phyloP scores from a whole-genome alignment of 2,797 vertebrate species.

The Schizothorax lantsangensis region DNA sequence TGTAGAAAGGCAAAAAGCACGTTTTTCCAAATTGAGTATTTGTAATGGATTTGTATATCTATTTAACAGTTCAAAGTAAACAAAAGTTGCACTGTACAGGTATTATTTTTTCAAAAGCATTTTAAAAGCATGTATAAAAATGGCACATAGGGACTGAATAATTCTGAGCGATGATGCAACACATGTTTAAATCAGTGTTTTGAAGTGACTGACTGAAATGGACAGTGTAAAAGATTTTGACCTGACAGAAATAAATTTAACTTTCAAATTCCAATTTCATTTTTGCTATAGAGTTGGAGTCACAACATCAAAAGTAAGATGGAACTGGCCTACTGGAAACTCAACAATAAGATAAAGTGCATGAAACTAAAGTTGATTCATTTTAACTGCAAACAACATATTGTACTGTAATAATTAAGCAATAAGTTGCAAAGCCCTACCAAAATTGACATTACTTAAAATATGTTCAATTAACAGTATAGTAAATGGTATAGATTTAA shows the following conservation, averaged over 20 bases:
- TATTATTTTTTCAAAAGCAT: no score
- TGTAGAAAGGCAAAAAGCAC: not conserved
- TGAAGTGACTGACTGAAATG: no score
- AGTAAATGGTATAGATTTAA: not conserved
- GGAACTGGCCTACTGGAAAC: not conserved
- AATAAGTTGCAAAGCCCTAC: not conserved
- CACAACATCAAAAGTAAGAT: not conserved
- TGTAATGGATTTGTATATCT: not conserved
- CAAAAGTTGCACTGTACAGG: no score
- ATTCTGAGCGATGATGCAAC: no score
- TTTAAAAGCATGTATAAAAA: no score
- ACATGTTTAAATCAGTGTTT: no score
- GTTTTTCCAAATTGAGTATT: not conserved
- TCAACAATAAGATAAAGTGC: not conserved
- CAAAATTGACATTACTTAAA: not conserved
- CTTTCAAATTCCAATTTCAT: no score
- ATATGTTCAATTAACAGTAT: not conserved
- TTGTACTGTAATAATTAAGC: not conserved
- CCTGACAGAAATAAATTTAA: no score
- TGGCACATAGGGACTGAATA: no score
- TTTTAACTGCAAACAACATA: not conserved
- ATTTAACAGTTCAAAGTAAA: not conserved
- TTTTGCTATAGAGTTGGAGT: not conserved
- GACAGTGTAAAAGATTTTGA: no score
- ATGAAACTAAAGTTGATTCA: not conserved